Evolutionary conservation across 2,888 invertebrate genomes (phyloP).

Genomic region (Empis stercorea): DNA sequence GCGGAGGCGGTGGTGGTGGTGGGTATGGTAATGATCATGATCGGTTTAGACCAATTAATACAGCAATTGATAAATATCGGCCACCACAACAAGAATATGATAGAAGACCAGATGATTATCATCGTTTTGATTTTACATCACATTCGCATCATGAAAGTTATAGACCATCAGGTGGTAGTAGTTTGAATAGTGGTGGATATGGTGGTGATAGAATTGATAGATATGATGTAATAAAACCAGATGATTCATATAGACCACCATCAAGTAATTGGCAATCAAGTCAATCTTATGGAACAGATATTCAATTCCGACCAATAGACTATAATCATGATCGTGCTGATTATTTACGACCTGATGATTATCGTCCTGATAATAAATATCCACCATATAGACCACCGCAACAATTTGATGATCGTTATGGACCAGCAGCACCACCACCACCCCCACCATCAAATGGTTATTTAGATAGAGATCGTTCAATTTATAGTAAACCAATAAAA

Average conservation of each 20-base stretch:
- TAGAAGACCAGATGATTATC: constrained; percentile 24
- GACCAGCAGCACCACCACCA: constrained; percentile 23
- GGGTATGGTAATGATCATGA: constrained; percentile 14
- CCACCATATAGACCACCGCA: constrained; percentile 22
- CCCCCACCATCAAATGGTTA: constrained; percentile 12
- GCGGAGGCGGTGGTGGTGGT: too few species aligned
- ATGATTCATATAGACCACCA: constrained; percentile 12
- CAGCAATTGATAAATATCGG: constrained; percentile 28
- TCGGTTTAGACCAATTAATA: constrained; percentile 20
- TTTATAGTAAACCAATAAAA: constrained; percentile 25
- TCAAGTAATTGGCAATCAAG: constrained; percentile 26
- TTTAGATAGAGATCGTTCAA: constrained; percentile 16
- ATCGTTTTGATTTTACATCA: constrained; percentile 29
- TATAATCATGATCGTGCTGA: constrained; percentile 26
- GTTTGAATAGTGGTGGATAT: constrained; percentile 20
- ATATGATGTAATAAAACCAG: constrained; percentile 30
- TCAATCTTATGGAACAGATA: constrained; percentile 29
- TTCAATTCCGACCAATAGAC: constrained; percentile 21
- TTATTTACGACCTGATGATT: constrained; percentile 17
- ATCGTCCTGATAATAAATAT: constrained; percentile 25
- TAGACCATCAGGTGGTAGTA: constrained; percentile 22
- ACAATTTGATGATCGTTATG: constrained; percentile 20
- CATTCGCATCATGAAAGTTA: constrained; percentile 30
- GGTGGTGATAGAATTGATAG: constrained; percentile 30
- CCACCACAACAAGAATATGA: constrained; percentile 28